Evolutionary conservation across 92 coral and sea anemone genomes (phyloP).

Genomic region (Palythoa heliodiscus): DNA sequence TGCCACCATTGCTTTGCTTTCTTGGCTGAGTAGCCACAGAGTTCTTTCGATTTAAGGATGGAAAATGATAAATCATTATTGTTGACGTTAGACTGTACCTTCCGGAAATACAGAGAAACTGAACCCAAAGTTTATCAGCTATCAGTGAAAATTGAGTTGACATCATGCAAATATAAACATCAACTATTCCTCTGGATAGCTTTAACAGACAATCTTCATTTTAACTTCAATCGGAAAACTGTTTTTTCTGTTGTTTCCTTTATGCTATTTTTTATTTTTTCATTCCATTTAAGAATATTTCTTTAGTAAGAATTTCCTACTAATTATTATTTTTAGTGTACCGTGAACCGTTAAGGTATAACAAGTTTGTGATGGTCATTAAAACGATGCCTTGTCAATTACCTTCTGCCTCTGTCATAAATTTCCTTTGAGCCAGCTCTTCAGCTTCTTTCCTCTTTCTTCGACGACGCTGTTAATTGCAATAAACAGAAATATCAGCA

Average conservation of each 20-base stretch:
- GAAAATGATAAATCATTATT: neutral
- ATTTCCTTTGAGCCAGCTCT: slow-evolving; percentile 62
- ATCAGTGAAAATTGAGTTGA: neutral
- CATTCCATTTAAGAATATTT: neutral
- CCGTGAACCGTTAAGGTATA: neutral
- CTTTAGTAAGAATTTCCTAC: neutral
- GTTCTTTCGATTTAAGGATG: neutral
- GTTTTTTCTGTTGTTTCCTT: neutral
- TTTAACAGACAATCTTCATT: neutral
- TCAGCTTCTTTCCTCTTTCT: slow-evolving; percentile 77
- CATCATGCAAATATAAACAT: neutral
- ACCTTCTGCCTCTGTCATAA: slow-evolving; percentile 94
- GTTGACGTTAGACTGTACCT: neutral
- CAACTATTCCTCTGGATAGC: neutral
- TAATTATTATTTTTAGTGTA: neutral
- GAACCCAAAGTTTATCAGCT: neutral
- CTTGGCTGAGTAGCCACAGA: no score
- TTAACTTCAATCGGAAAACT: neutral
- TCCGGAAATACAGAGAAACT: neutral
- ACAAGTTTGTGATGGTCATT: neutral
- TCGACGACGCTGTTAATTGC: slow-evolving; percentile 73
- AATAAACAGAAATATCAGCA: neutral
- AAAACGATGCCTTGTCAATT: neutral
- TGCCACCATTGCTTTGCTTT: no score
- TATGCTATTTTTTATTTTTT: no score